Evolutionary conservation across 2,113 vertebrate genomes (phyloP).

Genomic region (Cynocephalus volans): DNA sequence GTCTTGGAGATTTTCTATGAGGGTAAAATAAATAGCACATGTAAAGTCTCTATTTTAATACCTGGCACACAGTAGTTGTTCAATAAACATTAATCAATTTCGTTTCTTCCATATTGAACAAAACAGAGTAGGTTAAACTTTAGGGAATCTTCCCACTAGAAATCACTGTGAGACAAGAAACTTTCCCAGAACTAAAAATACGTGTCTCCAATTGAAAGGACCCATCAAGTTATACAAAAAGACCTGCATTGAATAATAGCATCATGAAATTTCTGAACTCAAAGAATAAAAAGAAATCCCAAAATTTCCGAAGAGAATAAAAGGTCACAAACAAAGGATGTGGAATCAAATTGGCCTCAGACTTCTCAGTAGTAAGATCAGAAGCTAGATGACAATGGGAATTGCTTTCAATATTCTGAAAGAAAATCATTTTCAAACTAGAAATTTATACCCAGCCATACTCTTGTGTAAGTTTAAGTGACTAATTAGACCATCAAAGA

Average conservation of each 20-base stretch:
- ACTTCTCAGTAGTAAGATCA: slow-evolving; percentile 22
- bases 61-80: background rate
- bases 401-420: slow-evolving; percentile 43
- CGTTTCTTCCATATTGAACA: background rate
- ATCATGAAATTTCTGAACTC: slow-evolving; percentile 10
- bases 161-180: background rate
- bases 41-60: background rate
- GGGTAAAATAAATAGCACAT: background rate
- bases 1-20: background rate
- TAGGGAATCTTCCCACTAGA: background rate
- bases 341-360: background rate
- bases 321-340: background rate
- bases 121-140: slow-evolving; percentile 4
- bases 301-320: background rate
- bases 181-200: background rate
- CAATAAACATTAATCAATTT: background rate
- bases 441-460: slow-evolving; percentile 51
- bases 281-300: background rate
- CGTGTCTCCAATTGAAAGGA: background rate
- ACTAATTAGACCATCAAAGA: slow-evolving; percentile 15
- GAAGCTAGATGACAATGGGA: background rate
- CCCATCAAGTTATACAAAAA: slow-evolving; percentile 18
- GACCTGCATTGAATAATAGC: background rate
- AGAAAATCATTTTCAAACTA: slow-evolving; percentile 36
- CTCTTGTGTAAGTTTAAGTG: background rate